These are phyloP conservation scores for Sipha maydis DNA, from an alignment of 2,888 invertebrate genomes.

Conservation along the genomic window DNA sequence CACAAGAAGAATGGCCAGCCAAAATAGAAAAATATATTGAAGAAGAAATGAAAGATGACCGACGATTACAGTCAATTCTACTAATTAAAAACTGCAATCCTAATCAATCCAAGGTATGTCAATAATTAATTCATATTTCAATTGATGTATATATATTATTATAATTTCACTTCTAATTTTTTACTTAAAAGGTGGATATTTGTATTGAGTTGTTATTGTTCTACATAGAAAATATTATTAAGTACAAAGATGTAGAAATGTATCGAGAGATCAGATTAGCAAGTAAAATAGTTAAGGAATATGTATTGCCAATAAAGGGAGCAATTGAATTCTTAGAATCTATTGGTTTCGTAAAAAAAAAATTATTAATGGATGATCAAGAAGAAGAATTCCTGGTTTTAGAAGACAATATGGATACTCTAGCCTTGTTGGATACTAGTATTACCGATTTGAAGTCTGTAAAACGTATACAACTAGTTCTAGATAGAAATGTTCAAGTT, in stretches of 20 bases:
- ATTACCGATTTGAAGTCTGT: slow-evolving; percentile 82
- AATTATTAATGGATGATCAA: slow-evolving; percentile 71
- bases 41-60: slow-evolving; percentile 77
- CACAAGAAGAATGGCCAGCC: slow-evolving; percentile 84
- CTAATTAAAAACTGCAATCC: slow-evolving; percentile 91
- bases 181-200: slow-evolving; percentile 73
- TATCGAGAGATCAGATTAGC: slow-evolving; percentile 88
- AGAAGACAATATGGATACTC: slow-evolving; percentile 71
- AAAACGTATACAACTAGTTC: slow-evolving; percentile 82
- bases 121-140: not conserved
- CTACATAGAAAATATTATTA: slow-evolving; percentile 89
- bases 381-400: slow-evolving; percentile 78
- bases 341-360: slow-evolving; percentile 80
- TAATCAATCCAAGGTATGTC: slow-evolving; percentile 76
- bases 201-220: slow-evolving; percentile 88
- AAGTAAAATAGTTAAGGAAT: slow-evolving; percentile 84
- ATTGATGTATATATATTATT: no score
- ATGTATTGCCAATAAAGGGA: slow-evolving; percentile 84
- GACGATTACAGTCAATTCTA: slow-evolving; percentile 87
- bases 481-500: slow-evolving; percentile 88
- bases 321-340: slow-evolving; percentile 82
- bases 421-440: slow-evolving; percentile 71
- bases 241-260: slow-evolving; percentile 85
- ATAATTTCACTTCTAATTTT: slow-evolving; percentile 52
- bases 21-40: slow-evolving; percentile 86